Conservation (phyloP, 1,140 invertebrate species). For the Mactra quadrangularis region DNA sequence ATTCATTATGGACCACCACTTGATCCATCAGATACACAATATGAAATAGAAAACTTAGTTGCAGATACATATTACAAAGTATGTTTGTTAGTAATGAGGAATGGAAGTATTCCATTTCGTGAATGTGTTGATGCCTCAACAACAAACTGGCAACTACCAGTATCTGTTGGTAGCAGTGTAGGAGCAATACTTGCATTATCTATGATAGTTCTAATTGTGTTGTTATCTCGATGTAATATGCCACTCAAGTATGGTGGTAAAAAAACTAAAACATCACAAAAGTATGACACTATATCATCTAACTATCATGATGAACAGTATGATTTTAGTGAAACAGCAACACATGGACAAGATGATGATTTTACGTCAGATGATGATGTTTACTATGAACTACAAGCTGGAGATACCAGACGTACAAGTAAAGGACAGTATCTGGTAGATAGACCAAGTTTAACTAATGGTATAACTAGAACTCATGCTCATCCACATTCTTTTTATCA, state of each 20-base stretch:
- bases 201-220: slow-evolving; percentile 79
- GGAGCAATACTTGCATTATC: slow-evolving; percentile 78
- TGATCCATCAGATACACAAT: slow-evolving; percentile 57
- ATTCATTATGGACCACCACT: slow-evolving; percentile 75
- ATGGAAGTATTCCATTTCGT: slow-evolving; percentile 67
- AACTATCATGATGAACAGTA: slow-evolving; percentile 73
- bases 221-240: slow-evolving; percentile 75
- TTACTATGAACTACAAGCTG: slow-evolving; percentile 17
- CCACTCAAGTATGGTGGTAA: slow-evolving; percentile 66
- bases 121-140: slow-evolving; percentile 79
- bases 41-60: slow-evolving; percentile 76
- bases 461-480: slow-evolving; percentile 15
- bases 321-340: slow-evolving; percentile 78
- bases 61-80: slow-evolving; percentile 81
- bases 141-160: slow-evolving; percentile 80
- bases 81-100: slow-evolving; percentile 77
- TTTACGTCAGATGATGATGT: slow-evolving; percentile 64
- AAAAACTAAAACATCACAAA: slow-evolving; percentile 66
- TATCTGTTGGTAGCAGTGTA: slow-evolving; percentile 81
- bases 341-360: slow-evolving; percentile 74
- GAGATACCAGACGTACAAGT: not conserved
- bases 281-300: slow-evolving; percentile 80
- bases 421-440: not conserved
- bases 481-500: slow-evolving; percentile 27
- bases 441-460: slow-evolving; percentile 10